These are phyloP conservation scores for Heterocephalus glaber DNA, from an alignment of 2,113 vertebrate species.

Conservation along the genomic window DNA sequence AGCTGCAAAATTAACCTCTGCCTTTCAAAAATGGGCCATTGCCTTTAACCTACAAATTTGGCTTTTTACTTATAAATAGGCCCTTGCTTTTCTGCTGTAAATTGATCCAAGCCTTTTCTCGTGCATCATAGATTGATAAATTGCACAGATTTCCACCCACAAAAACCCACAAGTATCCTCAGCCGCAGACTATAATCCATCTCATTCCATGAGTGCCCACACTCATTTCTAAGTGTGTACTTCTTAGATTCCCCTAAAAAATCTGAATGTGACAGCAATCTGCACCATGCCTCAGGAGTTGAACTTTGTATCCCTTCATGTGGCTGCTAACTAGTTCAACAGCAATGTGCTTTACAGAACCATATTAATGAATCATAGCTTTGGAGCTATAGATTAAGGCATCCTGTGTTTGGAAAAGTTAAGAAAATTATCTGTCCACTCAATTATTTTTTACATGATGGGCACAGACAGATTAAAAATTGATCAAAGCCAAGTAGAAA, in stretches of 20 bases:
- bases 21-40: not conserved
- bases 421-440: not conserved
- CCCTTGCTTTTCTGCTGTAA: not conserved
- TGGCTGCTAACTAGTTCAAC: not conserved
- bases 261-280: not conserved
- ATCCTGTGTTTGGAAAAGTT: conserved; percentile 15
- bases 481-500: not conserved
- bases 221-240: not conserved
- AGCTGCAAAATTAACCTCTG: not conserved
- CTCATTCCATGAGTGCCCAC: not conserved
- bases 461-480: not conserved
- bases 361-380: not conserved
- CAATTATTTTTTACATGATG: not conserved
- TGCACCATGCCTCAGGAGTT: not conserved
- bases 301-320: not conserved
- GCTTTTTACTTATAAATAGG: not conserved
- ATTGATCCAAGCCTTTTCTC: not conserved
- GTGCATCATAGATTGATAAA: not conserved
- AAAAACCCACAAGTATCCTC: not conserved
- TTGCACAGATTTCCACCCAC: not conserved
- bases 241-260: too few species aligned
- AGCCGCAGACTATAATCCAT: not conserved
- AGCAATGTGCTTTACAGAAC: not conserved
- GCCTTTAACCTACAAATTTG: not conserved
- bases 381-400: not conserved